Conservation (phyloP, 2,888 invertebrate species). For the Macrophya alboannulata region DNA sequence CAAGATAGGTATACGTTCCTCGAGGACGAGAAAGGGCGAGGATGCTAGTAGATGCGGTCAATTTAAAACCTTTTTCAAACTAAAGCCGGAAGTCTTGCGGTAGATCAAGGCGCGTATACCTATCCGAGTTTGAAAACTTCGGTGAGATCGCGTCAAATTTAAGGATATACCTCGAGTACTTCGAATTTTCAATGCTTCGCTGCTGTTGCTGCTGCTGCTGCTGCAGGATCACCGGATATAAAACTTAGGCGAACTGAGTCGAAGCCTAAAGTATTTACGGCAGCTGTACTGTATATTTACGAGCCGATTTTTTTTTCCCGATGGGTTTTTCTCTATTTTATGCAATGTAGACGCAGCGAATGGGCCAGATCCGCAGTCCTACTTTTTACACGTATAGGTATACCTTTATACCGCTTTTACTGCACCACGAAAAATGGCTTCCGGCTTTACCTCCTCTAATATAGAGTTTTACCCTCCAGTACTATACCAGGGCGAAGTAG, state of each 20-base stretch:
- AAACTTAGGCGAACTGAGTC: neutral
- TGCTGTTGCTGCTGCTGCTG: neutral
- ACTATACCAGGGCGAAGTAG: neutral
- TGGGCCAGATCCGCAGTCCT: neutral
- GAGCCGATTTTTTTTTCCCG: slow-evolving; percentile 2
- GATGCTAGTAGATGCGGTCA: neutral
- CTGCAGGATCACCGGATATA: slow-evolving; percentile 7
- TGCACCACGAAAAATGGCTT: slow-evolving; percentile 20
- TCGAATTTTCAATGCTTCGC: neutral
- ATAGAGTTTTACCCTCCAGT: neutral
- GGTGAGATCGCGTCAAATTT: slow-evolving; percentile 3
- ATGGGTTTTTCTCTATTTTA: slow-evolving; percentile 3
- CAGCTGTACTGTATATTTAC: slow-evolving; percentile 23
- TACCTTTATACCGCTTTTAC: neutral
- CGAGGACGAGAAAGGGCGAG: neutral
- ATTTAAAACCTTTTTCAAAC: slow-evolving; percentile 1
- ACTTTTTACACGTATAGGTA: neutral
- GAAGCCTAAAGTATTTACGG: slow-evolving; percentile 40
- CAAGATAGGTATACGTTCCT: neutral
- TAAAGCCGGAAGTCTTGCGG: neutral
- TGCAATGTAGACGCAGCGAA: slow-evolving; percentile 28
- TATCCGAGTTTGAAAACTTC: neutral
- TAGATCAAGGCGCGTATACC: neutral
- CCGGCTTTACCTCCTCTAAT: neutral
- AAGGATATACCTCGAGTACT: neutral